A percentile compares a stretch with the other conserved stretches of the same genome.
These are phyloP conservation scores for Sarcophilus harrisii DNA, from an alignment of 2,797 vertebrate genomes.

Conservation along the genomic window DNA sequence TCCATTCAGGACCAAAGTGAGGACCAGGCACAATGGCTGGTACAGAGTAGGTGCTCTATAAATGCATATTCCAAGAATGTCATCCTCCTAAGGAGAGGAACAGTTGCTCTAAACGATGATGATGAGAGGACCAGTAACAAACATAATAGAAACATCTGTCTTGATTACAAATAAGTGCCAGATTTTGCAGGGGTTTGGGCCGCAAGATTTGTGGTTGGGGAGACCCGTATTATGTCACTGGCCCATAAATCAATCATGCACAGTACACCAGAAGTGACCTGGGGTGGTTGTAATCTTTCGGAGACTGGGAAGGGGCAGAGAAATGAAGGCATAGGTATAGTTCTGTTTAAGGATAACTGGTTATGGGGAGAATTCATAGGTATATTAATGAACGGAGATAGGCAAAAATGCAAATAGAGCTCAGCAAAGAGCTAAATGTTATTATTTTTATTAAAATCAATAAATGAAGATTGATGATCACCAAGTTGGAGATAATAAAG, in stretches of 20 bases:
- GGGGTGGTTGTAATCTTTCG: not conserved
- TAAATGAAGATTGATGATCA: not conserved
- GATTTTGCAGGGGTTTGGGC: not conserved
- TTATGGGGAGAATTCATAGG: not conserved
- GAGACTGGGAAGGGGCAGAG: not conserved
- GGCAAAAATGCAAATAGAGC: not conserved
- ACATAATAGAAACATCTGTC: not conserved
- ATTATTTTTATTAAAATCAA: constrained; percentile 24
- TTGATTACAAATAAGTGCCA: not conserved
- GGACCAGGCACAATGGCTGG: not conserved
- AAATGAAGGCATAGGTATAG: not conserved
- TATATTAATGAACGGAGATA: not conserved
- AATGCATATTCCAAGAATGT: not conserved
- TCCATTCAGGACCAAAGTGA: too few relatives aligned
- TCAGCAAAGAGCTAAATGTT: not conserved
- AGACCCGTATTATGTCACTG: not conserved
- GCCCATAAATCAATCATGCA: constrained; percentile 12
- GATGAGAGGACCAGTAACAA: not conserved
- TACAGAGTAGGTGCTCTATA: not conserved
- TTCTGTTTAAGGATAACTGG: not conserved
- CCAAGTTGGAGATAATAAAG: not conserved
- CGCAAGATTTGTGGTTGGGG: not conserved
- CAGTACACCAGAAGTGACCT: not conserved
- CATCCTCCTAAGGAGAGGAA: not conserved
- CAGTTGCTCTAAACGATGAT: not conserved